Conservation (phyloP, 2,888 invertebrate genomes). For the Drosophila greeni region DNA sequence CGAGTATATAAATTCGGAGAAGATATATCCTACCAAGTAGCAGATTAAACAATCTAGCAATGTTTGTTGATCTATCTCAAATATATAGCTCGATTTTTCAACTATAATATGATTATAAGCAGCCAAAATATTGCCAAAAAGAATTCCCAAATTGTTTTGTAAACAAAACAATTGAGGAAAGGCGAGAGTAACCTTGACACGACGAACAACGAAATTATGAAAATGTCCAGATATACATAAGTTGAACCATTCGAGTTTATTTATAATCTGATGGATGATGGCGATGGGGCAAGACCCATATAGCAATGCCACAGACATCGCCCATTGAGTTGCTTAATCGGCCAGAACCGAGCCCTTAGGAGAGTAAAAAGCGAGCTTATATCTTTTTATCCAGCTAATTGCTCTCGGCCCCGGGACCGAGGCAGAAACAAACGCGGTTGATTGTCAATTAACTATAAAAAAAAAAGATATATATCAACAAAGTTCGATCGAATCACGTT, state of each 20-base stretch:
- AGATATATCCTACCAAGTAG: background rate
- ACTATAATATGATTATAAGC: slow-evolving; percentile 4
- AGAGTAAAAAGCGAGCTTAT: background rate
- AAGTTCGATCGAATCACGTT: slow-evolving; percentile 32
- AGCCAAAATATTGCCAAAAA: slow-evolving; percentile 20
- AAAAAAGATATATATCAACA: slow-evolving; percentile 7
- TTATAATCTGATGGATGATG: slow-evolving; percentile 10
- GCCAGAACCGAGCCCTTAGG: slow-evolving; percentile 9
- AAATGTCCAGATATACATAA: slow-evolving; percentile 32
- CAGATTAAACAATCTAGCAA: too few species aligned
- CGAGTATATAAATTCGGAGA: background rate
- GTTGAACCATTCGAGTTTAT: slow-evolving; percentile 2
- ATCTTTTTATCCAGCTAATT: slow-evolving; percentile 14
- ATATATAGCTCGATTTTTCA: slow-evolving; percentile 9
- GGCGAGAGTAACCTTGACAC: slow-evolving; percentile 30
- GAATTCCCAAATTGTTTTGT: slow-evolving; percentile 32
- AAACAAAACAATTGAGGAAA: slow-evolving; percentile 37
- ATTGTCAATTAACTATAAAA: slow-evolving; percentile 41
- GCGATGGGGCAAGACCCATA: slow-evolving; percentile 20
- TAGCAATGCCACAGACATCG: slow-evolving; percentile 9
- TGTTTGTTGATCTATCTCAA: slow-evolving; percentile 7
- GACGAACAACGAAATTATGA: slow-evolving; percentile 25
- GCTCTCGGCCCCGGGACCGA: background rate
- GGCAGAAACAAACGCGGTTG: slow-evolving; percentile 23
- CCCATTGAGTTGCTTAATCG: slow-evolving; percentile 16